Conservation (phyloP, 2,888 invertebrate species). For the Strigamia maritima region DNA sequence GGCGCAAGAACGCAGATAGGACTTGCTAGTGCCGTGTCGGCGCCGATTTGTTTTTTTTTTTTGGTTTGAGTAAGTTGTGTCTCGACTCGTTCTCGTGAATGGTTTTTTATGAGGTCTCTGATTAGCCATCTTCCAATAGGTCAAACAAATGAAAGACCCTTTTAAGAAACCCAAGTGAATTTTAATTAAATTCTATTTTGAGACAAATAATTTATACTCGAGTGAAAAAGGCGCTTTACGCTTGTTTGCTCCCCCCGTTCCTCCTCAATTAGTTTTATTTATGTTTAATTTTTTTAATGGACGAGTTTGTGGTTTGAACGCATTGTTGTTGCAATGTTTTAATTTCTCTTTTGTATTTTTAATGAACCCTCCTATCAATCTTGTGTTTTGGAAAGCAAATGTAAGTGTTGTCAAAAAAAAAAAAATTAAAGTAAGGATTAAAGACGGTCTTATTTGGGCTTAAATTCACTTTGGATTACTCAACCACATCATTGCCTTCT, state of each 20-base stretch:
- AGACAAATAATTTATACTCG: slow-evolving; percentile 3
- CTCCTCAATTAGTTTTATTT: background rate
- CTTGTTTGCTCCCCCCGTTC: background rate
- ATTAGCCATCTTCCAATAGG: slow-evolving; percentile 30
- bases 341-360: too few relatives aligned
- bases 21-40: slow-evolving; percentile 21
- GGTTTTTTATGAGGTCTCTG: slow-evolving; percentile 21
- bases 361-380: too few relatives aligned
- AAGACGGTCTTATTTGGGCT: too few relatives aligned
- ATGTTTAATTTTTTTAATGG: background rate
- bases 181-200: slow-evolving; percentile 19
- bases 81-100: background rate
- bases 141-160: slow-evolving; percentile 26
- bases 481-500: too few relatives aligned
- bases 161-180: background rate
- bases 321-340: background rate
- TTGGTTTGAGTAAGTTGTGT: background rate
- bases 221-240: background rate
- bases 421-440: too few relatives aligned
- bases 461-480: too few relatives aligned
- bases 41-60: background rate
- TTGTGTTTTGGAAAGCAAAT: too few relatives aligned
- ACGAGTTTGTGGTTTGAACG: background rate
- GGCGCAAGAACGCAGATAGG: slow-evolving; percentile 20
- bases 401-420: too few relatives aligned